Conservation (phyloP, 2,797 vertebrate species). For the Tangara arthus region DNA sequence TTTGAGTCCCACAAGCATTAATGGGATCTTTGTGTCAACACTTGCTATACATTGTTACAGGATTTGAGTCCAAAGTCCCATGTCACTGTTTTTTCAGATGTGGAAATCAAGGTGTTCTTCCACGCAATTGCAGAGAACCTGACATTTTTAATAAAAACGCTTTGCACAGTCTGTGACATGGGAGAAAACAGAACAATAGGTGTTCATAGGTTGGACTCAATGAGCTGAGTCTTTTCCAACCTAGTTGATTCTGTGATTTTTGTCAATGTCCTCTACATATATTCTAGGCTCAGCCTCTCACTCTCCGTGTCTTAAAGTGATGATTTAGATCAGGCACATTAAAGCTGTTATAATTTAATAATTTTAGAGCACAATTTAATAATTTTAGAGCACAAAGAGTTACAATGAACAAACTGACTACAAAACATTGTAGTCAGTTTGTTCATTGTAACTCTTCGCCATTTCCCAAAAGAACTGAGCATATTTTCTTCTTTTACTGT, state of each 20-base stretch:
- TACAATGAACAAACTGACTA: neutral
- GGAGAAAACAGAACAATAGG: neutral
- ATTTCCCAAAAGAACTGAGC: neutral
- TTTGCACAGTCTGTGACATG: neutral
- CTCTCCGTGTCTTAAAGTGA: neutral
- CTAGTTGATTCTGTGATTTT: neutral
- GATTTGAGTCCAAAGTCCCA: neutral
- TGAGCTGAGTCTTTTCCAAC: neutral
- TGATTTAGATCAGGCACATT: neutral
- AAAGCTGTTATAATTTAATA: neutral
- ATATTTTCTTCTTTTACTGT: neutral
- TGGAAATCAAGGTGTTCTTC: neutral
- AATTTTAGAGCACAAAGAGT: neutral
- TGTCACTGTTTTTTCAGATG: neutral
- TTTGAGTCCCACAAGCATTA: neutral
- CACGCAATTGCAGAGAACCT: neutral
- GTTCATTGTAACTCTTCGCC: neutral
- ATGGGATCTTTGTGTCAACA: neutral
- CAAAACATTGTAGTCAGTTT: neutral
- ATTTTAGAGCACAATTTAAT: neutral
- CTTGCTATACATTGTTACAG: neutral
- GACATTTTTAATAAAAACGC: neutral
- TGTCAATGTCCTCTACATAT: neutral
- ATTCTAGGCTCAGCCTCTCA: neutral
- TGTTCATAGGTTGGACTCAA: neutral